Base-by-base conservation (phyloP, 2,888 invertebrate species). In the Hermaeophaga mercurialis region DNA sequence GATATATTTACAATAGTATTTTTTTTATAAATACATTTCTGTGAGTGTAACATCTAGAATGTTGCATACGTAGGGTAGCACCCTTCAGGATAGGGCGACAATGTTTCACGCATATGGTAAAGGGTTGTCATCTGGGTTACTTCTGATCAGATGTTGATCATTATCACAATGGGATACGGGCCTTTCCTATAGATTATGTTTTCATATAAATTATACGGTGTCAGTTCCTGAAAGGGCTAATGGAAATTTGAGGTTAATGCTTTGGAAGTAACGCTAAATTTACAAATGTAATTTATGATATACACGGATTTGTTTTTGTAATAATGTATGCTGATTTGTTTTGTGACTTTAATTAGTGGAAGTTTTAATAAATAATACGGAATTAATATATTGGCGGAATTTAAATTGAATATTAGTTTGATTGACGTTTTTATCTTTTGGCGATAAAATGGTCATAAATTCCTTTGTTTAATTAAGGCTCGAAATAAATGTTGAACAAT, bases 31-130 rank as follows among this genome's bases (percentile, higher is more conserved):
- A 26, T 8, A 3, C 12, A 33, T 33, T 5, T 33, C 2, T 33
- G 14, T 12, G 2, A 33, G 33, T 33, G 33, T 14, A 33, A 12
- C 11, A 12, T 28, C 4, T 12, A 12, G 2, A 33, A 31, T 31
- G n/a, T 31, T 6, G 7, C 22, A 3, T 31, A 31, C 31, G n/a
- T 6, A 31, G 31, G 31, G 31, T 17, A 38, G 17, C 38, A 38
- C 38, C 38, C 38, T 38, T 6, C 70, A 70, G 73, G 73, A 71
- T 71, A 72, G 73, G 71, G 72, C 70, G 73, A 73, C 73, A 70
- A 74, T 71, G 73, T 74, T 74, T 72, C 71, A 72, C 72, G 70
- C 73, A 74, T 75, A 72, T 73, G 73, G 69, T 59, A 69, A 64
- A 66, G 62, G 62, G 62, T 54, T 54, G 41, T 50, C 41, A 46